A percentile compares a stretch with the other conserved stretches of the same genome.
Conservation (phyloP, 2,113 vertebrate species). For the Channa maculata region DNA sequence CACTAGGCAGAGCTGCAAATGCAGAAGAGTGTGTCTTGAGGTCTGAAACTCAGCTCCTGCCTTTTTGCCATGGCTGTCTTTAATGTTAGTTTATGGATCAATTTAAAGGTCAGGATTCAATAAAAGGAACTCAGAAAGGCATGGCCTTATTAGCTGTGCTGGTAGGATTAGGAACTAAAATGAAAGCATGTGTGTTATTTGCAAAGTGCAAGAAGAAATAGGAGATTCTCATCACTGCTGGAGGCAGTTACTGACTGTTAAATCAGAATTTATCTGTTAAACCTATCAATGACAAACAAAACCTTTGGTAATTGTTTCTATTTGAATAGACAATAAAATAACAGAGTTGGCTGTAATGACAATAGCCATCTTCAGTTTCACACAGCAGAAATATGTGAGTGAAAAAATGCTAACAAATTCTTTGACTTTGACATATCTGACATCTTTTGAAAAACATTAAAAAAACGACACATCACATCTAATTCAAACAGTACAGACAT, state of each 20-base stretch:
- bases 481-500: conserved; percentile 1
- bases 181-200: conserved; percentile 55
- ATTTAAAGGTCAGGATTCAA: conserved; percentile 54
- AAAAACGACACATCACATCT: neutral
- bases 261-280: conserved; percentile 34
- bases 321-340: conserved; percentile 18
- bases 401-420: neutral
- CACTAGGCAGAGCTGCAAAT: conserved; percentile 22
- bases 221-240: conserved; percentile 18
- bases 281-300: conserved; percentile 19
- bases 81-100: conserved; percentile 30
- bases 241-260: conserved; percentile 23
- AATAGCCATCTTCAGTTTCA: neutral
- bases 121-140: conserved; percentile 22
- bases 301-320: conserved; percentile 13
- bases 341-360: neutral
- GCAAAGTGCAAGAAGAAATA: conserved; percentile 46
- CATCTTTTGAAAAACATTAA: neutral
- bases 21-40: neutral
- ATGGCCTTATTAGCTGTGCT: conserved; percentile 36
- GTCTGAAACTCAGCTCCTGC: conserved; percentile 16
- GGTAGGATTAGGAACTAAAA: conserved; percentile 24
- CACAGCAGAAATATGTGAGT: neutral
- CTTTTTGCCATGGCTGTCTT: conserved; percentile 13
- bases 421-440: neutral